Base-by-base conservation (phyloP, 2,888 invertebrate genomes). In the Omphaloscelis lunosa region DNA sequence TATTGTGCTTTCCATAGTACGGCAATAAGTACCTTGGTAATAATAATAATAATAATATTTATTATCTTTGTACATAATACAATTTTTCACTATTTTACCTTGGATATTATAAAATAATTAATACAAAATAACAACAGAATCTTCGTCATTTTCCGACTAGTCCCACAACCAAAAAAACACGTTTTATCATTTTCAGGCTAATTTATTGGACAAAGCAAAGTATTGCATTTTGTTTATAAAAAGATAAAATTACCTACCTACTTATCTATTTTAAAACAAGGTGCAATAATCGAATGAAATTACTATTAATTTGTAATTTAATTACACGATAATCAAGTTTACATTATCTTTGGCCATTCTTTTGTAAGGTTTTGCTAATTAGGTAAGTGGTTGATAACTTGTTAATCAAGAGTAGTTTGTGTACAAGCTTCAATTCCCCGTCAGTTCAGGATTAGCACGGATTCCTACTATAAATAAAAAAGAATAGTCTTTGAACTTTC, bases 31-130 rank as follows among this genome's bases (percentile, higher is more conserved):
- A 45, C n/a, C n/a, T n/a, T n/a, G 1, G 12, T n/a, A 11, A n/a
- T n/a, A n/a, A n/a, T n/a, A n/a, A n/a, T n/a, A n/a, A n/a, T n/a
- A n/a, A n/a, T n/a, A n/a, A 17, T 17, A n/a, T 17, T 65, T 66
- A 45, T 12, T 45, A 66, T 2, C 7, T 48, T 5, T 34, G 6
- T 23, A 15, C 6, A 9, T 29, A 29, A 59, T 23, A 23, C 20
- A 66, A 48, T 11, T 15, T 17, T 7, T 20, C 27, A 56, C n/a
- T 27, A 45, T 45, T 45, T 45, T 83, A 87, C 88, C 88, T 85
- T 61, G 4, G 12, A 11, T 8, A 74, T 48, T 56, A 86, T 23
- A 27, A 72, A 67, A 39, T 39, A 69, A 69, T 72, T 74, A 0
- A 84, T 45, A 53, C 75, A 63, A 39, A 82, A 67, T 23, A 81